Evolutionary conservation across 2,888 invertebrate species (phyloP), one percentile per base, ranked within the genome.

Genomic region (Athalia cordata): DNA sequence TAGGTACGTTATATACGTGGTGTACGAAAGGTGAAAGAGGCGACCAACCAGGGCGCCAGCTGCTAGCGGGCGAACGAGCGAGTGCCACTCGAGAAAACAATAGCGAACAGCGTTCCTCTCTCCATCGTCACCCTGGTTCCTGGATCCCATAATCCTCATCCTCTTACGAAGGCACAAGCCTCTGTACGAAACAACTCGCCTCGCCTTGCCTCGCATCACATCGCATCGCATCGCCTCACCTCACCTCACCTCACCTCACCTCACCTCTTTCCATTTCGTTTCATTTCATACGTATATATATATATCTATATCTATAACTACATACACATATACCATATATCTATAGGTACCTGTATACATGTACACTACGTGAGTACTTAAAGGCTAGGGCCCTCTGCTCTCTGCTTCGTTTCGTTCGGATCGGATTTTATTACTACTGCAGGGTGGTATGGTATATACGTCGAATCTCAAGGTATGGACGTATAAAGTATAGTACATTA

Each of bases 11-110:
- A n/a, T 55, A 72, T 47, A 57, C 59, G 57, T 15, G 29, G 55
- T 49, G 43, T 59, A 78, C 57, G 75, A 79, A 77, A 79, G 72
- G 66, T 70, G 68, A 78, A 78, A 72, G 70, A 78, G 77, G 47
- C 66, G 75, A 62, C 62, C 75, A 75, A 75, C 75, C 75, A 49
- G 50, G 81, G 82, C 81, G 84, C 86, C 89, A 89, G 89, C 89
- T 89, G 89, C 88, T 89, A 87, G 85, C 85, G 84, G 62, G 47
- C 72, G 72, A 72, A 72, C 57, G 84, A 84, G 85, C 82, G 89
- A 89, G 89, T 89, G 85, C 89, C 89, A 89, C 89, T 89, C 84
- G 87, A 89, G 88, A 89, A 89, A 89, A 89, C 89, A 89, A 89
- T 89, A 89, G 89, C 87, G 87, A 88, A 87, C 88, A 88, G 86